Base-by-base conservation (phyloP, 2,888 invertebrate genomes). In the Amaurobius ferox region DNA sequence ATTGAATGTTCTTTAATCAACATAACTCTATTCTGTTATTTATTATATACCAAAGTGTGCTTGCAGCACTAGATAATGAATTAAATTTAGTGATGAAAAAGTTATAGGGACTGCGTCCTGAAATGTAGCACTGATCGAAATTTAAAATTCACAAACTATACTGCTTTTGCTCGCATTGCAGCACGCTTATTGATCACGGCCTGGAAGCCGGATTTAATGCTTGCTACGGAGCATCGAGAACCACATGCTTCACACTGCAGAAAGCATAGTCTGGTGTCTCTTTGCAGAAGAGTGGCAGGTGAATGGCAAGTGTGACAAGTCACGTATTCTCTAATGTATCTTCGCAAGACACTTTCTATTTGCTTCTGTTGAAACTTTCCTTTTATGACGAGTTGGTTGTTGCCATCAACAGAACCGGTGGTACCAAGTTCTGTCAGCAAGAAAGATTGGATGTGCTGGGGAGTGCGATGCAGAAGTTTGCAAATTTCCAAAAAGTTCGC, bases 291-390 rank as follows among this genome's bases (percentile, higher is more conserved):
- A 19, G 99, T 99, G 91, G 99, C 99, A 0, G 98, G 98, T 11
- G 98, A 98, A 90, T 98, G 95, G 93, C 99, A 99, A 78, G 99
- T 99, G 92, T 99, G 99, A 93, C 99, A 99, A 87, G 99, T 99
- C 67, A 99, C 99, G 92, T 99, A 99, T 94, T 99, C 99, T 91
- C 93, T 80, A 35, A 80, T 80, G 67, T 80, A 80, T 1, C 67
- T 67, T 28, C 80, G 35, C 9, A 99, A 94, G 64, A 99, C 99
- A 93, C 97, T 99, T 93, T 99, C 99, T 92, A 99, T 99, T 93
- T 99, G 99, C 93, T 99, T 99, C 91, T 99, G 99, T 92, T 99
- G 99, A 93, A 99, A 99, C 90, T 98, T 94, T 76, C 99, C 99
- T 92, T 99, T 98, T 90, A 99, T 99, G 90, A 99, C 99, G 80